These are phyloP conservation scores for Diglossa cyanea DNA, from an alignment of 2,797 vertebrate genomes.

Conservation along the genomic window DNA sequence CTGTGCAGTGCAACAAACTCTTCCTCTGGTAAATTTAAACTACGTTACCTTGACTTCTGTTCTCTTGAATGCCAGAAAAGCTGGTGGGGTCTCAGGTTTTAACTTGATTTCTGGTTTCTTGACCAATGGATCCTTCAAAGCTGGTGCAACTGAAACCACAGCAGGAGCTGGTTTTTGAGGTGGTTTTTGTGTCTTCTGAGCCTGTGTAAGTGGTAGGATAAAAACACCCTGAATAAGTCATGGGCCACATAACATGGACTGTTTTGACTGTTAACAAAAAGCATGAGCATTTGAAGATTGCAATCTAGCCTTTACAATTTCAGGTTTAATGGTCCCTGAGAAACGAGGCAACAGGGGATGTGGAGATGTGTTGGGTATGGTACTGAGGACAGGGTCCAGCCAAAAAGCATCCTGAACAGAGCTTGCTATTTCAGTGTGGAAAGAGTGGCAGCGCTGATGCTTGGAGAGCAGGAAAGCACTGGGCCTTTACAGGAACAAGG, in stretches of 20 bases:
- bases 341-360: neutral
- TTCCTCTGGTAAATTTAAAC: neutral
- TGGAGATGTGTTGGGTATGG: neutral
- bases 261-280: neutral
- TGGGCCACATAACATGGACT: neutral
- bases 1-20: neutral
- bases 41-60: slow-evolving; percentile 91
- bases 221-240: neutral
- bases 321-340: neutral
- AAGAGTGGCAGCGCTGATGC: neutral
- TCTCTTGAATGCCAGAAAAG: slow-evolving; percentile 97
- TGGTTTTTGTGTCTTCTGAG: slow-evolving; percentile 93
- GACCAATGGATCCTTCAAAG: slow-evolving; percentile 91
- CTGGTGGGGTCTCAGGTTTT: slow-evolving; percentile 86
- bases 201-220: slow-evolving; percentile 72
- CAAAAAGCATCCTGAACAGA: neutral
- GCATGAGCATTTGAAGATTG: neutral
- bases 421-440: neutral
- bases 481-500: neutral
- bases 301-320: neutral
- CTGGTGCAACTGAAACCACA: slow-evolving; percentile 83
- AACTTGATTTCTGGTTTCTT: slow-evolving; percentile 93
- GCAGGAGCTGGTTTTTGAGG: slow-evolving; percentile 89
- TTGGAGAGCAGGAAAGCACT: neutral
- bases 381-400: neutral